phyloP scores from a whole-genome alignment of 2,797 vertebrate species.

The Pipistrellus pipistrellus region DNA sequence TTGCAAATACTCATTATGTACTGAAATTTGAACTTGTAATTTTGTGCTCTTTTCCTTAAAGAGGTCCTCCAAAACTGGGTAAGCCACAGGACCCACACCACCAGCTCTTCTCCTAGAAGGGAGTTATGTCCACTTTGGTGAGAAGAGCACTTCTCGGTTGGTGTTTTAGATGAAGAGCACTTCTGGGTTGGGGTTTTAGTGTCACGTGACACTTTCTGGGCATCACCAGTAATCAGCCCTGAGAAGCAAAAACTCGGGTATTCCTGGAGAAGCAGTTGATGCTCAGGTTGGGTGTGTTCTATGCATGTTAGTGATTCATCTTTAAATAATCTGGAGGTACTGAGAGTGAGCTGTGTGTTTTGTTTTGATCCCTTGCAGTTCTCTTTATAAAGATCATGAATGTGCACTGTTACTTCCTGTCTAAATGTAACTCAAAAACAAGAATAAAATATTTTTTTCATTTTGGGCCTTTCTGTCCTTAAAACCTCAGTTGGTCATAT shows the following conservation, averaged over 20 bases:
- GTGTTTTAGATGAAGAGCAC: neutral
- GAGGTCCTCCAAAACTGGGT: neutral
- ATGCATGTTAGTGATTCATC: neutral
- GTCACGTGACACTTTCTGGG: neutral
- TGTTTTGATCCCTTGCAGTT: neutral
- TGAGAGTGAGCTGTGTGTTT: neutral
- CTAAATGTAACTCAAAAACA: neutral
- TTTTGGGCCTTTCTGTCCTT: constrained; percentile 19
- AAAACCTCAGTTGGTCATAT: neutral
- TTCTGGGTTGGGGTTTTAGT: neutral
- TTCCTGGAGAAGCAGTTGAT: neutral
- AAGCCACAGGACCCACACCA: neutral
- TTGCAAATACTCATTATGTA: neutral
- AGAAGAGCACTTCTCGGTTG: neutral
- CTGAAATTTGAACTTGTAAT: neutral
- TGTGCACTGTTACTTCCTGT: constrained; percentile 19
- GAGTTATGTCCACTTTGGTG: neutral
- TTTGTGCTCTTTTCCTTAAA: constrained; percentile 9
- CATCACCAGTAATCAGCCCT: neutral
- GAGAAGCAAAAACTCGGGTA: neutral
- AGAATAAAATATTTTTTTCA: neutral
- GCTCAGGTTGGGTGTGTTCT: neutral
- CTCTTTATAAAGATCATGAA: neutral
- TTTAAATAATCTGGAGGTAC: neutral
- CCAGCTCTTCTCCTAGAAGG: neutral